Evolutionary conservation across 1,140 invertebrate species (phyloP), one percentile per base, ranked within the genome.

Genomic region (Cotesia chilonis): DNA sequence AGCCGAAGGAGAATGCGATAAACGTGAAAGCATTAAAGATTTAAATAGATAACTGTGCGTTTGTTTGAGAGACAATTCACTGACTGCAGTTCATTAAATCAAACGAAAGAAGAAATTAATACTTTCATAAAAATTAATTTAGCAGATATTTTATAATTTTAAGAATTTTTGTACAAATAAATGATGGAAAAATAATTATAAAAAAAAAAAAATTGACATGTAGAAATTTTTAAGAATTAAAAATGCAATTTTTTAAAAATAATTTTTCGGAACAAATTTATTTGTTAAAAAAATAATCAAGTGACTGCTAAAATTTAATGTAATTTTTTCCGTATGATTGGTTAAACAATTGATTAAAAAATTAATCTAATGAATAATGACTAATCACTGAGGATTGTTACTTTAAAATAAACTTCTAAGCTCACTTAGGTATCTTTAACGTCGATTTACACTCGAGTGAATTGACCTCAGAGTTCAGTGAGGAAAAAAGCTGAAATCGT

Each of bases 391-490:
- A 2, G 28, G 28, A 28, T 28, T 28, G 28, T 28, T 28, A 28
- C 28, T 28, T 28, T 28, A 28, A 28, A 28, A 28, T 36, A 36
- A 35, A 28, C 9, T 28, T n/a, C 38, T 37, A 12, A 37, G 9
- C 41, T 14, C 38, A 41, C 20, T 20, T 51, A 28, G 14, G 9
- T 51, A 52, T 66, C 64, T 9, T 41, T 38, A 52, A 66, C 36
- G 64, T 17, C 64, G 64, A 66, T 41, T 68, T 68, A 68, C 66
- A 68, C 41, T 68, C 66, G 66, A 68, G 66, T 68, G 66, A 68
- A 68, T 68, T 68, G 66, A 68, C 66, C 66, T 68, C 52, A 65
- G 66, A 68, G 54, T 10, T 68, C 66, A 51, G 41, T 47, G 7
- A 10, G 6, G 6, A 47, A 47, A 47, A 47, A 47, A 47, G 10